These are phyloP conservation scores for Pseudomyrmex dendroicus DNA, from an alignment of 1,140 invertebrate genomes.

Conservation along the genomic window DNA sequence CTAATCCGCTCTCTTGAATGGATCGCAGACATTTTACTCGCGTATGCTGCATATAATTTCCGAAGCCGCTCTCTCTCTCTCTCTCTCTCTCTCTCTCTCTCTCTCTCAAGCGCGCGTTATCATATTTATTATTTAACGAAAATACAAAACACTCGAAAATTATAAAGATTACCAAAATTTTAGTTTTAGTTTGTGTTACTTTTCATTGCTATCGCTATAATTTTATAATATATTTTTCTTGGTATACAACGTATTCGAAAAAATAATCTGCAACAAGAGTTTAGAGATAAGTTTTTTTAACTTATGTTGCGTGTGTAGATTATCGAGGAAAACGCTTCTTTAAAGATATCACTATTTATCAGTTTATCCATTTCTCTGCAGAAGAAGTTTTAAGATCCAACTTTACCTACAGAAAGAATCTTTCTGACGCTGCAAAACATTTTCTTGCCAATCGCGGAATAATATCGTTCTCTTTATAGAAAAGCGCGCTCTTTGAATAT, in stretches of 20 bases:
- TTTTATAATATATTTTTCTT: too few species aligned
- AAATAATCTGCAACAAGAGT: background rate
- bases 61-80: background rate
- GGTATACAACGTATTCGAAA: background rate
- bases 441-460: background rate
- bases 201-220: too few species aligned
- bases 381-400: background rate
- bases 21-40: constrained; percentile 35
- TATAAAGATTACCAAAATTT: constrained; percentile 1
- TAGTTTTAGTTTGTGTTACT: too few species aligned
- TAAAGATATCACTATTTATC: constrained; percentile 24
- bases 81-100: too few species aligned
- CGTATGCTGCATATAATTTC: constrained; percentile 31
- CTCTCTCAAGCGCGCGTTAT: too few species aligned
- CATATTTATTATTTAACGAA: too few species aligned
- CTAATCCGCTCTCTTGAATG: background rate
- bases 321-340: constrained; percentile 23
- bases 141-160: background rate
- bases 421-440: background rate
- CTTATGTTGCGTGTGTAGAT: background rate
- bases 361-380: constrained; percentile 14
- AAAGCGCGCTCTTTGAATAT: background rate
- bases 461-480: background rate
- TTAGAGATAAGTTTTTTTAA: background rate
- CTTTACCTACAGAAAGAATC: background rate